Conservation (phyloP, 2,888 invertebrate species). For the Asteroscopus sphinx region DNA sequence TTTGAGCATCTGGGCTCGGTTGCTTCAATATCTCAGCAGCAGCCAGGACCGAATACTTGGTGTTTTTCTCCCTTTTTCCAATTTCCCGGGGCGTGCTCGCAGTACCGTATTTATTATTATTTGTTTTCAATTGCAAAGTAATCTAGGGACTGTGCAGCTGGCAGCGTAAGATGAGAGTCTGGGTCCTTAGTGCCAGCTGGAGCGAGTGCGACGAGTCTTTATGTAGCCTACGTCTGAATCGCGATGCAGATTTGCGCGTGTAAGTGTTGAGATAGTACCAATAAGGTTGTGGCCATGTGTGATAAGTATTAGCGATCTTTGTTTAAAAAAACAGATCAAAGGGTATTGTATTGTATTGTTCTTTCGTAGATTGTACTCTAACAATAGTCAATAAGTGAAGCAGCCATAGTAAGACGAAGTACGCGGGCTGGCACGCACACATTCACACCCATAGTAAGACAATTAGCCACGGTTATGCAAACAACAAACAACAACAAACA, state of each 20-base stretch:
- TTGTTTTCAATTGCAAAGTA: constrained; percentile 89
- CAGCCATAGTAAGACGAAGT: too few relatives aligned
- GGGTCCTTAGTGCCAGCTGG: constrained; percentile 28
- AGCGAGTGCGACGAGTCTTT: constrained; percentile 24
- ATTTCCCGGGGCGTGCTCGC: constrained; percentile 79
- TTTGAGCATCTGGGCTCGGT: constrained; percentile 77
- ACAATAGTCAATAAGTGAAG: too few relatives aligned
- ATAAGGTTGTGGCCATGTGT: constrained; percentile 17
- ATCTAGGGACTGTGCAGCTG: constrained; percentile 86
- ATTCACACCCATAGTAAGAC: too few relatives aligned
- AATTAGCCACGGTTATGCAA: too few relatives aligned
- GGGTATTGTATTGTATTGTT: too few relatives aligned
- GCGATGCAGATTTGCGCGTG: constrained; percentile 19
- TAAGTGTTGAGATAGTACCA: constrained; percentile 3
- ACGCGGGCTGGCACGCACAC: too few relatives aligned
- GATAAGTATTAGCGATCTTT: not conserved
- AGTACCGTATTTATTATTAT: constrained; percentile 87
- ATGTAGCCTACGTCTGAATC: constrained; percentile 14
- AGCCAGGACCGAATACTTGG: constrained; percentile 63
- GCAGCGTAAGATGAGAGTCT: constrained; percentile 70
- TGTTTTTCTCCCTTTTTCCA: constrained; percentile 82
- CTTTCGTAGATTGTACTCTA: too few relatives aligned
- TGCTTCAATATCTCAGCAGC: constrained; percentile 74
- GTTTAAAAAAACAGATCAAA: too few relatives aligned
- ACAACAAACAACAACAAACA: too few relatives aligned